These are phyloP conservation scores for Euschistus heros DNA, from an alignment of 1,140 invertebrate genomes.

Conservation along the genomic window DNA sequence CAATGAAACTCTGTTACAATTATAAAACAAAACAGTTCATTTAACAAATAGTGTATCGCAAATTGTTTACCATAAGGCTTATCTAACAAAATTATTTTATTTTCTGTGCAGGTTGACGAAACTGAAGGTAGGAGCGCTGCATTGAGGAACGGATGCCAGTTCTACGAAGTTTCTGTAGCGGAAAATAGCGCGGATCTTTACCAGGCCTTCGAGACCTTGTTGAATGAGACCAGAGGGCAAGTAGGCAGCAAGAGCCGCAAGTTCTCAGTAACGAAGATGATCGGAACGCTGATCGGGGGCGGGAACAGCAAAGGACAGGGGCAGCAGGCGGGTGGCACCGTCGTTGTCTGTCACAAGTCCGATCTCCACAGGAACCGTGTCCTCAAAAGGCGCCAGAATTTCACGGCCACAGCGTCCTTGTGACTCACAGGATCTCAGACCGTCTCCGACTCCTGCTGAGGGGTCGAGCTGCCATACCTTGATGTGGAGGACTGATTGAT, in stretches of 20 bases:
- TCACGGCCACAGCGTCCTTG: constrained; percentile 44
- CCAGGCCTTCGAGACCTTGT: constrained; percentile 52
- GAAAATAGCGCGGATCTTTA: constrained; percentile 60
- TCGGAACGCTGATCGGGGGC: constrained; percentile 54
- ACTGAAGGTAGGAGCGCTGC: constrained; percentile 55
- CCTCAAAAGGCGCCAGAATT: constrained; percentile 43
- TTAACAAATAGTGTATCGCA: too few species aligned
- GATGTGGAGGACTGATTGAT: too few species aligned
- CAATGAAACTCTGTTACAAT: too few species aligned
- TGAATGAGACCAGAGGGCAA: constrained; percentile 48
- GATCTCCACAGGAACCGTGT: constrained; percentile 45
- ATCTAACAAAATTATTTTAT: not conserved
- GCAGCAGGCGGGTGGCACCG: constrained; percentile 38
- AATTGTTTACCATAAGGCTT: too few species aligned
- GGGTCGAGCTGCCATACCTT: not conserved
- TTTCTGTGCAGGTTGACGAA: constrained; percentile 50
- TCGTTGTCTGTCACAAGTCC: constrained; percentile 44
- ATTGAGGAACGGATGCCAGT: constrained; percentile 52
- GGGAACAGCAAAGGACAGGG: constrained; percentile 37
- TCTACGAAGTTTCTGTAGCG: constrained; percentile 64
- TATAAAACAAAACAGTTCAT: too few species aligned
- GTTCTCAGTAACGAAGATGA: constrained; percentile 66
- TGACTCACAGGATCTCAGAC: constrained; percentile 35
- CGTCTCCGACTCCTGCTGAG: constrained; percentile 5
- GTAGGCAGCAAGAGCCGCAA: constrained; percentile 47